Conservation (phyloP, 2,888 invertebrate species). For the Chaetogeoica ovagalla region DNA sequence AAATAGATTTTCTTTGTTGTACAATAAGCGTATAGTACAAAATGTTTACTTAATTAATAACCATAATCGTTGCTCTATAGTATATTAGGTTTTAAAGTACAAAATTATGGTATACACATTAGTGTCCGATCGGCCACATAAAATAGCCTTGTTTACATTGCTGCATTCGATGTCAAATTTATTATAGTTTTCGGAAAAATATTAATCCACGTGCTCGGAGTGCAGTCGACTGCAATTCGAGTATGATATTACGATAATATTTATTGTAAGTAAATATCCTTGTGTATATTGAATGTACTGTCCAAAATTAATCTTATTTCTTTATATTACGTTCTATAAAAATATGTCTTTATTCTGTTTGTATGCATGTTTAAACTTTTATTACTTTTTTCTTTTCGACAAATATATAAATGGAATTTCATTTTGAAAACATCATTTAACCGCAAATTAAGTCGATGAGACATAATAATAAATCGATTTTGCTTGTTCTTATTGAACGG, state of each 20-base stretch:
- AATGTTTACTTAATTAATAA: constrained; percentile 10
- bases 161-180: background rate
- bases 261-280: background rate
- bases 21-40: background rate
- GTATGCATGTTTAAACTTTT: background rate
- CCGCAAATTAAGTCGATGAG: too few species aligned
- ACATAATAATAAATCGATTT: too few species aligned
- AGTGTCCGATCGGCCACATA: constrained; percentile 4
- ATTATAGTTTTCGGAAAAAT: background rate
- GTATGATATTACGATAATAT: background rate
- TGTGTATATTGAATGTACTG: background rate
- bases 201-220: background rate
- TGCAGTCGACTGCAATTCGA: background rate
- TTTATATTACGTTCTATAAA: constrained; percentile 7
- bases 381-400: too few species aligned
- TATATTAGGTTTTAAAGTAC: constrained; percentile 29
- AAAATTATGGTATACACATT: constrained; percentile 27
- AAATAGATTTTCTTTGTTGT: constrained; percentile 17
- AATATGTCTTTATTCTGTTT: background rate
- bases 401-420: too few species aligned
- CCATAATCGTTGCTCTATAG: constrained; percentile 14
- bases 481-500: background rate
- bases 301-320: background rate
- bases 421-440: too few species aligned
- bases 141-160: constrained; percentile 19